phyloP scores from a whole-genome alignment of 2,888 invertebrate genomes.

The Temnothorax ravouxi region DNA sequence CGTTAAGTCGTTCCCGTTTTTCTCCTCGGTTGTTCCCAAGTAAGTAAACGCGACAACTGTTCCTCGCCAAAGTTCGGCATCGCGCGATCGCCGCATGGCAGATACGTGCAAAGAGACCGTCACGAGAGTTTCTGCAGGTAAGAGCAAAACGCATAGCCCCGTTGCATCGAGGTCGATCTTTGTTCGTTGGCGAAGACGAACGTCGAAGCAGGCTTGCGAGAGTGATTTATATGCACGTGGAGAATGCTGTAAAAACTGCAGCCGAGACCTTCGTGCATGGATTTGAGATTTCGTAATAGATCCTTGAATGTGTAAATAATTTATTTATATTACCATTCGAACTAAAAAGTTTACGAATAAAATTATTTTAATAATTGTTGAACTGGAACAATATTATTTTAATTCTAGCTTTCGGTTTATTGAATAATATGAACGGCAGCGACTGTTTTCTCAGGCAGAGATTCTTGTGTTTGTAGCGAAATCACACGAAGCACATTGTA shows the following conservation, averaged over 20 bases:
- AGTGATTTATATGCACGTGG: not conserved
- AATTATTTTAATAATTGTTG: not conserved
- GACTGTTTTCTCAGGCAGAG: not conserved
- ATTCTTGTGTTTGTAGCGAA: not conserved
- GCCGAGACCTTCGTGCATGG: not conserved
- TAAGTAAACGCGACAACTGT: not conserved
- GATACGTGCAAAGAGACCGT: not conserved
- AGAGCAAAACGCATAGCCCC: not conserved
- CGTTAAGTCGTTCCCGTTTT: conserved; percentile 28
- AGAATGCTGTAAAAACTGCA: not conserved
- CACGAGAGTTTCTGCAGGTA: not conserved
- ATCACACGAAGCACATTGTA: no score
- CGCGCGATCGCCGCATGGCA: not conserved
- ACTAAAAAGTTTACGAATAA: not conserved
- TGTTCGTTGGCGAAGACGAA: not conserved
- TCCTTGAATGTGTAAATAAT: not conserved
- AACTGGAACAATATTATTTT: not conserved
- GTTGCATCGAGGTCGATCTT: conserved; percentile 1
- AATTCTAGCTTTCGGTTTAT: not conserved
- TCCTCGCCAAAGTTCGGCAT: not conserved
- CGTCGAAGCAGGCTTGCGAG: not conserved
- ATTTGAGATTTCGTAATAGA: not conserved
- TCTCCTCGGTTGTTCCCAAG: not conserved
- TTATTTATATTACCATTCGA: not conserved
- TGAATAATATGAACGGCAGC: not conserved